Percentiles rank a stretch among this genome's conserved stretches.
These are phyloP conservation scores for Patella ulyssiponensis DNA, from an alignment of 2,888 invertebrate genomes.

Conservation along the genomic window DNA sequence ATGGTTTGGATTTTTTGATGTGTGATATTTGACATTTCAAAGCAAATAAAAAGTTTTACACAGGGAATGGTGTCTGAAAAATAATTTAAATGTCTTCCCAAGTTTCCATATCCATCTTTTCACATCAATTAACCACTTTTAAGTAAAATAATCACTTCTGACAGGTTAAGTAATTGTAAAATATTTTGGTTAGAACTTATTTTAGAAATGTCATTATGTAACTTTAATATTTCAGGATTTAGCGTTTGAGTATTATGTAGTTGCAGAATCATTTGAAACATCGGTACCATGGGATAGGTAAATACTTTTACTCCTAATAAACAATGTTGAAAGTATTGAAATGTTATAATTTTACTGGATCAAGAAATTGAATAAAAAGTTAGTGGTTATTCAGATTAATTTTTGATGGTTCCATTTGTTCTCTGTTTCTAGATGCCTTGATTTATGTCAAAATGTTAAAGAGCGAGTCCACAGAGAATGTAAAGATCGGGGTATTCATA, in stretches of 20 bases:
- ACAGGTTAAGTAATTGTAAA: no score
- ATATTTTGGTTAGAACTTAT: no score
- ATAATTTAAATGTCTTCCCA: no score
- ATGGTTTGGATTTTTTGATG: slow-evolving; percentile 62
- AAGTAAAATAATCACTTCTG: no score
- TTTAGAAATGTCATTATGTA: no score
- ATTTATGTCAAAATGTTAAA: slow-evolving; percentile 92
- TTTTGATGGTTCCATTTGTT: background rate
- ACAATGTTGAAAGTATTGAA: background rate
- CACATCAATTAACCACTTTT: no score
- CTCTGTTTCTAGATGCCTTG: slow-evolving; percentile 67
- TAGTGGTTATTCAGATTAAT: background rate
- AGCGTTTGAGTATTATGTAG: slow-evolving; percentile 87
- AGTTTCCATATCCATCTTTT: no score
- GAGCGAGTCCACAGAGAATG: slow-evolving; percentile 79
- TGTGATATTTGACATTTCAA: no score
- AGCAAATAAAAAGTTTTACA: no score
- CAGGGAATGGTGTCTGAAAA: no score
- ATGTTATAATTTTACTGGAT: background rate
- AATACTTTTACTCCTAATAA: slow-evolving; percentile 8
- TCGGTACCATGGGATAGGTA: slow-evolving; percentile 94
- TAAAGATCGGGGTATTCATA: slow-evolving; percentile 72
- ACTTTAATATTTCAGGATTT: slow-evolving; percentile 81
- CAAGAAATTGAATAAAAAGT: background rate
- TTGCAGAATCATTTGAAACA: slow-evolving; percentile 98